Conservation (phyloP, 2,113 vertebrate species). For the Uria lomvia region DNA sequence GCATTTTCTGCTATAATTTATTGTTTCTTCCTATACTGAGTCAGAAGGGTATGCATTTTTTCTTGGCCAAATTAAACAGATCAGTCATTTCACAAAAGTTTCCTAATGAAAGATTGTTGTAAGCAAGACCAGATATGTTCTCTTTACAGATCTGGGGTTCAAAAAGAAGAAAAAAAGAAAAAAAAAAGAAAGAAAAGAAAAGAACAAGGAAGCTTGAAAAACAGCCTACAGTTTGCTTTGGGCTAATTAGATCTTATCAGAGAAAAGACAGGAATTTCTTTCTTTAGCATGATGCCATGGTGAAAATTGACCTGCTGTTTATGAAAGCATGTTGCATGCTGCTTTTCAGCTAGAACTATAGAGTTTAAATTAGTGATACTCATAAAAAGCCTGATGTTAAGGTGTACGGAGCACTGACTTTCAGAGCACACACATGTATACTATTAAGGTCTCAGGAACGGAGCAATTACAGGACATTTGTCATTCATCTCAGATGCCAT, state of each 20-base stretch:
- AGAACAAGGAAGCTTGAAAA: slow-evolving; percentile 29
- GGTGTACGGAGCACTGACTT: not conserved
- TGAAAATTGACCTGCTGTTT: slow-evolving; percentile 1
- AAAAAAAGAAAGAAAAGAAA: not conserved
- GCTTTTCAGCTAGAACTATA: not conserved
- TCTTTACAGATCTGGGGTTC: slow-evolving; percentile 6
- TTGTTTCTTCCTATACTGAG: slow-evolving; percentile 9
- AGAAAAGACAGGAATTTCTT: not conserved
- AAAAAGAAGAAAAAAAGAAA: not conserved
- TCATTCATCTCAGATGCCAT: slow-evolving; percentile 19
- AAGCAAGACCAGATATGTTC: slow-evolving; percentile 61
- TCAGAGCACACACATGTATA: not conserved
- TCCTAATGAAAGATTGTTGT: slow-evolving; percentile 26
- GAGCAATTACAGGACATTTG: slow-evolving; percentile 18
- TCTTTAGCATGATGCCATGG: not conserved
- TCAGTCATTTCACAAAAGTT: slow-evolving; percentile 39
- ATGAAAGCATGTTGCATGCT: not conserved
- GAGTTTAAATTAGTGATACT: not conserved
- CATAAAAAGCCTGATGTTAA: not conserved
- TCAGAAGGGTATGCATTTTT: slow-evolving; percentile 5
- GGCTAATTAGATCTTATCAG: slow-evolving; percentile 60
- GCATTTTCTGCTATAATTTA: slow-evolving; percentile 14
- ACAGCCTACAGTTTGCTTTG: slow-evolving; percentile 33
- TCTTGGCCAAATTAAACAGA: slow-evolving; percentile 38
- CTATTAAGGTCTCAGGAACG: not conserved